These are phyloP conservation scores for Lampris incognitus DNA, from an alignment of 2,113 vertebrate species.

Conservation along the genomic window DNA sequence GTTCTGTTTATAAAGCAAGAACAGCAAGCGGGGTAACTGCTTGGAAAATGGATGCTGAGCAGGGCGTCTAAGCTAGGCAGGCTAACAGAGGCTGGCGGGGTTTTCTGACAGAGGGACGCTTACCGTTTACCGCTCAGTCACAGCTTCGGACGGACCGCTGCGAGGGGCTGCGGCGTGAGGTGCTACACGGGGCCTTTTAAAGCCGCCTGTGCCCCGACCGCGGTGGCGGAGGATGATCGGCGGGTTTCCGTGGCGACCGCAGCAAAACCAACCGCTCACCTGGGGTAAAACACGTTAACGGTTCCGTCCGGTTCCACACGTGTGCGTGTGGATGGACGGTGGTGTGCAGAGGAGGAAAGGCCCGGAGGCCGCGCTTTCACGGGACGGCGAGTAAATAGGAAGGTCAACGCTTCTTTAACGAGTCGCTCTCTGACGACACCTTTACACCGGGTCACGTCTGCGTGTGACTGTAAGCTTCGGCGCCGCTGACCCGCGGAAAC, in stretches of 20 bases:
- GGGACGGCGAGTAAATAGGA: too few species aligned
- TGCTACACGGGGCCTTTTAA: background rate
- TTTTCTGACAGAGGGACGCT: conserved; percentile 55
- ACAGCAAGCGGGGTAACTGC: conserved; percentile 64
- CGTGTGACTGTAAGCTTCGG: conserved; percentile 29
- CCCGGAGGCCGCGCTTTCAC: too few species aligned
- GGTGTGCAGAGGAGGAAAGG: too few species aligned
- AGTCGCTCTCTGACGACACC: conserved; percentile 3
- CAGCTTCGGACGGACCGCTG: conserved; percentile 35
- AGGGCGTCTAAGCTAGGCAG: conserved; percentile 49
- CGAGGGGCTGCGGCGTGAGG: conserved; percentile 12
- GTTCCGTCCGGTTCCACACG: too few species aligned
- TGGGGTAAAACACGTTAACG: too few species aligned
- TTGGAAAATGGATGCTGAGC: conserved; percentile 60
- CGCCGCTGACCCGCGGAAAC: conserved; percentile 49
- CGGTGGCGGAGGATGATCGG: background rate
- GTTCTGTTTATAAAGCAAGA: conserved; percentile 47
- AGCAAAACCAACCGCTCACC: too few species aligned
- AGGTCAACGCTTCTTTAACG: background rate
- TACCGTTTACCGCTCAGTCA: conserved; percentile 45
- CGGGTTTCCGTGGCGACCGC: too few species aligned
- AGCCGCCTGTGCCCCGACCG: conserved; percentile 10
- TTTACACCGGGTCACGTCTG: conserved; percentile 39
- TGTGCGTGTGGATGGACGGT: too few species aligned
- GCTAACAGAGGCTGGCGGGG: conserved; percentile 47